Evolutionary conservation across 2,888 invertebrate species (phyloP), one percentile per base, ranked within the genome.

Genomic region (Spialia ferax): DNA sequence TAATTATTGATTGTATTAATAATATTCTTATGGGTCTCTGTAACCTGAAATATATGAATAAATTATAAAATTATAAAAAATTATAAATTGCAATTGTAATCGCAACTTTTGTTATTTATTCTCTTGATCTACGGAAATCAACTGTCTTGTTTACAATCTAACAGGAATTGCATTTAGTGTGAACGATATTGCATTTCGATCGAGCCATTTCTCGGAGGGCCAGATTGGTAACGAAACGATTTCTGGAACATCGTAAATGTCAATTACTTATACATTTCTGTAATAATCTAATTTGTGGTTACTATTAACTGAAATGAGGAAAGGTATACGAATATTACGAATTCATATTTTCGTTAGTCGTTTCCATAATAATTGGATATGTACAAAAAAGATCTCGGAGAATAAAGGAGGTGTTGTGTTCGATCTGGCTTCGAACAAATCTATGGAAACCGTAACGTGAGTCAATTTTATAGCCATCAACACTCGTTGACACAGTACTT

Each of bases 131-230:
- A 83, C 89, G 93, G 92, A 93, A 92, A 91, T 93, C 89, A 92
- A 86, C 88, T 90, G 92, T 92, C 92, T 82, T 80, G 85, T 82
- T 79, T 81, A 81, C 87, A 89, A 87, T 87, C 85, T 77, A 77
- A 79, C 88, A 32, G 88, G 88, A 88, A 85, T 85, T 85, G 85
- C 85, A 80, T 86, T 90, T 88, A 90, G 89, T 89, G 84, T 80
- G 26, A 60, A 81, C 85, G 84, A 80, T 78, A 85, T 88, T 87
- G 82, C 86, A 85, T 87, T 57, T 86, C 84, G 85, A 88, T 88
- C 84, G 78, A 81, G 80, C 82, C 80, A 73, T 80, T 83, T 85
- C 83, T 79, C 78, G 81, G 45, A 69, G 79, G 86, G 22, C 35
- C 2, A 23, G 32, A 66, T 86, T 82, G 82, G 88, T 87, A 89